Conservation (phyloP, 2,797 vertebrate species). For the Discoglossus pictus region DNA sequence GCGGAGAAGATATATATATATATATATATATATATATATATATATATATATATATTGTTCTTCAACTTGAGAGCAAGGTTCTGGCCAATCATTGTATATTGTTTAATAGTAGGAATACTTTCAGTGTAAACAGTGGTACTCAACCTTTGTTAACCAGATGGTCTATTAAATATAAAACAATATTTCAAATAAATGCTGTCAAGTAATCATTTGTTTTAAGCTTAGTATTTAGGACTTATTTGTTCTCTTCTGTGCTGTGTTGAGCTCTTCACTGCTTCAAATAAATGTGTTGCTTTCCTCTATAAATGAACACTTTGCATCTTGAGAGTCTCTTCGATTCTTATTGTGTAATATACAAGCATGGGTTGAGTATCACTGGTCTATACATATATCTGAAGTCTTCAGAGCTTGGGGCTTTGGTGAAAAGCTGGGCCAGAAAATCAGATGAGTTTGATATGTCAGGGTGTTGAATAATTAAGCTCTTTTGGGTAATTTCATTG, state of each 20-base stretch:
- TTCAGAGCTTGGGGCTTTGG: conserved; percentile 81
- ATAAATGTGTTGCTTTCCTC: conserved; percentile 4
- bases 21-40: no score
- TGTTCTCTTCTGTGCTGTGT: conserved; percentile 1
- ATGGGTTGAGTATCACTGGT: conserved; percentile 86
- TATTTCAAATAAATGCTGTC: conserved; percentile 1
- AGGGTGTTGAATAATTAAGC: conserved; percentile 72
- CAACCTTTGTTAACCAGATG: conserved; percentile 6
- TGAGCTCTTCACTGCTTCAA: conserved; percentile 1
- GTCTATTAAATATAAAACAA: background rate
- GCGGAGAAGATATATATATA: conserved; percentile 80
- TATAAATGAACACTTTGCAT: background rate
- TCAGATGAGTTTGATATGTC: conserved; percentile 72
- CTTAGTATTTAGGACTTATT: background rate
- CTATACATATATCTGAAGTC: conserved; percentile 78
- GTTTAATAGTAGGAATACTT: conserved; percentile 51
- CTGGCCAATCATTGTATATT: conserved; percentile 76
- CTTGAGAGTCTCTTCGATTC: background rate
- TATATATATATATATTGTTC: conserved; percentile 78
- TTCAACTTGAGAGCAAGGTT: conserved; percentile 69
- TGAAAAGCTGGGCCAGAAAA: conserved; percentile 63
- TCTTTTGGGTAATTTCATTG: conserved; percentile 85
- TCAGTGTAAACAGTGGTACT: conserved; percentile 33
- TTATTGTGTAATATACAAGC: conserved; percentile 74
- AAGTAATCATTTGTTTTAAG: background rate